Base-by-base conservation (phyloP, 1,140 invertebrate genomes). In the Diplogasteroides magnus region DNA sequence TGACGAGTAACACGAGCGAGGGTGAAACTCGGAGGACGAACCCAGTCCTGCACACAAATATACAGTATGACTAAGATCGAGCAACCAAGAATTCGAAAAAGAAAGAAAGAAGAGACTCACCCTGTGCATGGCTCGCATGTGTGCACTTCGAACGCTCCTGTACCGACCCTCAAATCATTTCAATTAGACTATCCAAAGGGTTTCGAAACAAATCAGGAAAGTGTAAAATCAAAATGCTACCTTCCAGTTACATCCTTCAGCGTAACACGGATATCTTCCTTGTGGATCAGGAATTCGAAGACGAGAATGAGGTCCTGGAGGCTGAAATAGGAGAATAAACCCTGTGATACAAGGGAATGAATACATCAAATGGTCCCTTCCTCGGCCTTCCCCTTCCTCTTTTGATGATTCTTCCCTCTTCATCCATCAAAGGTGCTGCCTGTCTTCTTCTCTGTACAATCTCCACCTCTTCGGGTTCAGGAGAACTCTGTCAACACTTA, bases 231-330 rank as follows among this genome's bases (percentile, higher is more conserved):
- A 32, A 32, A 66, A 71, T 3, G 63, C 69, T 1, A 63, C 69
- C 1, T 26, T 48, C 70, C 70, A 72, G 2, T 23, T n/a, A 57
- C 70, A 72, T 14, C 32, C 61, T 2, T 25, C 11, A 2, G 67
- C 63, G 48, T 72, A 72, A 37, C 70, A 72, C 11, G 19, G 59
- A 29, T 72, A 72, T 64, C 62, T 67, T 32, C 70, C 70, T n/a
- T 48, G 48, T 2, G 60, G 27, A 63, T 72, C 70, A 48, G 58
- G 29, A 0, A 67, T 55, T 3, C 66, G 66, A 6, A 68, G 23
- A 26, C 58, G 61, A 0, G 66, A 68, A 26, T 26, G 27, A 6
- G 13, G 32, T 29, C 55, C 48, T 31, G 63, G 55, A 25, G 19
- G 48, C 56, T 60, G 37, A 57, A 70, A 62, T 14, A 15, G 19